Base-by-base conservation (phyloP, 2,888 invertebrate genomes). In the Nowickia ferox region DNA sequence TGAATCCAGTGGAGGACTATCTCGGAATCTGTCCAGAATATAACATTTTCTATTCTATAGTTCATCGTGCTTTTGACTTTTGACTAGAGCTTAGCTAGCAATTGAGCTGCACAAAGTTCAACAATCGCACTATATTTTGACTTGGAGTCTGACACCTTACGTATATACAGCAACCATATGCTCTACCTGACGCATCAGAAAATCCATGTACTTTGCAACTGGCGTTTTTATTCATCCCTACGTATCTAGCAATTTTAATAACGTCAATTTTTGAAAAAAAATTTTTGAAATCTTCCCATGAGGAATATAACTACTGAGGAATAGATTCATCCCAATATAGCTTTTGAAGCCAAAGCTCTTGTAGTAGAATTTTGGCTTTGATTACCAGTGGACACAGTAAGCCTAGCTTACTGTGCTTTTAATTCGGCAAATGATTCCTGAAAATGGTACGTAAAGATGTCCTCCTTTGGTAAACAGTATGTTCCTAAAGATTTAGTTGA, bases 21-120 rank as follows among this genome's bases (percentile, higher is more conserved):
- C 40, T 75, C 75, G 9, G 69, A 78, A 55, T 84, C 59, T 30
- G 71, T 71, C 76, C 76, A 76, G 40, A 79, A 79, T 22, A 9
- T n/a, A 11, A 46, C 30, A 53, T 40, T 22, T 17, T 78, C 69
- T 10, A 82, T 68, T 55, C 22, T 11, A 19, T 3, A 38, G 9
- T 10, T 42, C n/a, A 63, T 2, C 19, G 44, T 19, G 10, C 15
- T 9, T 42, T 63, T 42, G n/a, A 63, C n/a, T 19, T 42, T 42
- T 3, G 17, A n/a, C 78, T 48, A 79, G 40, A 86, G 44, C 51
- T 83, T 85, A n/a, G 69, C 46, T 11, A 78, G n/a, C 10, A 86
- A 48, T 48, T 86, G 82, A 10, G 83, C 80, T 48, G 80, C 66
- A 17, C 55, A 81, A 22, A 78, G 65, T 72, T 87, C 78, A 48